Evolutionary conservation across 2,113 vertebrate species (phyloP).

Genomic region (Zeus faber): DNA sequence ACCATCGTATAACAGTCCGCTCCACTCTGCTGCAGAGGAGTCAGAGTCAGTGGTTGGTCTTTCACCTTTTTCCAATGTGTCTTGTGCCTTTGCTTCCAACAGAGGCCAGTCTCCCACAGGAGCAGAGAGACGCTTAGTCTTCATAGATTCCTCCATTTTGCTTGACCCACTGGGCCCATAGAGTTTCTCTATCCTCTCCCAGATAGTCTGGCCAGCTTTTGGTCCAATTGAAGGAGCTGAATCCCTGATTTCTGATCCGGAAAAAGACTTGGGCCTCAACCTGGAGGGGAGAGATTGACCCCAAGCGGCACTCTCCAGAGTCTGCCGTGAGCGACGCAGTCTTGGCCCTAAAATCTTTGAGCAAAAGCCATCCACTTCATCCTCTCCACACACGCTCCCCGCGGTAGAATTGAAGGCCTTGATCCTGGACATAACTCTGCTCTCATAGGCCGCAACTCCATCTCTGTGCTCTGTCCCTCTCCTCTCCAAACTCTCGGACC

Average conservation of each 20-base stretch:
- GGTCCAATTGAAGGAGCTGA: slow-evolving; percentile 22
- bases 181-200: slow-evolving; percentile 67
- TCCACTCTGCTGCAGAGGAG: slow-evolving; percentile 2
- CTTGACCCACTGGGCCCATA: slow-evolving; percentile 35
- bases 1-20: slow-evolving; percentile 5
- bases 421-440: slow-evolving; percentile 23
- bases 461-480: background rate
- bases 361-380: too few relatives aligned
- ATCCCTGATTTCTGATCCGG: slow-evolving; percentile 13
- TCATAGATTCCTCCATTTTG: slow-evolving; percentile 29
- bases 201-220: slow-evolving; percentile 59
- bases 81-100: background rate
- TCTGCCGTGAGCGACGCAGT: slow-evolving; percentile 1
- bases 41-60: slow-evolving; percentile 3
- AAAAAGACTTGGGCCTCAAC: slow-evolving; percentile 33
- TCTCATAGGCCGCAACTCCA: slow-evolving; percentile 1
- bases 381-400: slow-evolving; percentile 12
- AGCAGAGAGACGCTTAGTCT: slow-evolving; percentile 17
- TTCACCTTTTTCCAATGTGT: slow-evolving; percentile 1
- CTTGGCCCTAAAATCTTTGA: background rate
- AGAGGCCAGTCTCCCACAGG: slow-evolving; percentile 14
- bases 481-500: slow-evolving; percentile 30
- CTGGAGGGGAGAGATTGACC: slow-evolving; percentile 59
- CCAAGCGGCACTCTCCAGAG: slow-evolving; percentile 26
- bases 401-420: slow-evolving; percentile 15